A percentile compares a stretch with the other conserved stretches of the same genome.
Conservation (phyloP, 2,797 vertebrate species). For the Lithobates sylvaticus region DNA sequence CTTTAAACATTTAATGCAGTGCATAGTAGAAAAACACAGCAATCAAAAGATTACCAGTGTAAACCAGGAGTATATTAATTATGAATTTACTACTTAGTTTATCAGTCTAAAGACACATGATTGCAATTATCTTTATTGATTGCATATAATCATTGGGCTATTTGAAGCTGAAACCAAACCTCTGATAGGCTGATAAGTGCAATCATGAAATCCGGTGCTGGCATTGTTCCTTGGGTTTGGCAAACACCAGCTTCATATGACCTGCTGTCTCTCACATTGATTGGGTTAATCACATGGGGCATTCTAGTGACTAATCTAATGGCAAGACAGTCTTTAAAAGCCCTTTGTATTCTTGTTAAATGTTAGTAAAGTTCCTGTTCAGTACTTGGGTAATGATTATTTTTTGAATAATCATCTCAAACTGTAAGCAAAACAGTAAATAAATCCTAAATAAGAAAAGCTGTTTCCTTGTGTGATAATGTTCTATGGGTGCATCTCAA, state of each 20-base stretch:
- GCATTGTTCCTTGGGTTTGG: not conserved
- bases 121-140: not conserved
- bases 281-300: not conserved
- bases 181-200: not conserved
- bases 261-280: not conserved
- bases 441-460: no score
- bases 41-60: not conserved
- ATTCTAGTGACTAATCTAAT: not conserved
- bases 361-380: no score
- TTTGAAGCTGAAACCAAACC: not conserved
- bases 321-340: not conserved
- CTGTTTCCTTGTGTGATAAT: no score
- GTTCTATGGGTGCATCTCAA: no score
- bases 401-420: no score
- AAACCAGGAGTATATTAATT: not conserved
- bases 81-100: not conserved
- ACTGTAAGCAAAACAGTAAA: no score
- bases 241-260: no score
- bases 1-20: no score
- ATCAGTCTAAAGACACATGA: not conserved
- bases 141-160: not conserved
- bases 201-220: not conserved
- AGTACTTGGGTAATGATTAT: no score
- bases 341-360: no score
- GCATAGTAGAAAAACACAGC: no score